Conservation (phyloP, 1,140 invertebrate genomes). For the Ganaspis sp. region DNA sequence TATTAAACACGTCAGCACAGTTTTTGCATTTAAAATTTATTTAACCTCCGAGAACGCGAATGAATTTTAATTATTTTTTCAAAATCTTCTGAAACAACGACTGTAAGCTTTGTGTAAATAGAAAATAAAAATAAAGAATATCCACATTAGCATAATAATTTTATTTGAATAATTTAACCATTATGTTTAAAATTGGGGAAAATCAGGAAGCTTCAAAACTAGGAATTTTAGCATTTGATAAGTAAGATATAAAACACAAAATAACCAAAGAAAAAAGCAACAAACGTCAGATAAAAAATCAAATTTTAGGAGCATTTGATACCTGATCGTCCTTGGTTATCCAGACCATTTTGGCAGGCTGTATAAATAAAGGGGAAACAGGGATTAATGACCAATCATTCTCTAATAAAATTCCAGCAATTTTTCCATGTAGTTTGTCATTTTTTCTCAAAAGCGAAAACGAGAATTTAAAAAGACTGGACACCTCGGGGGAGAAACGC, state of each 20-base stretch:
- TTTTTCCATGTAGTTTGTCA: not conserved
- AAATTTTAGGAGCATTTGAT: conserved; percentile 50
- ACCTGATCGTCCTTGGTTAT: conserved; percentile 74
- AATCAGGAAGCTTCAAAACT: conserved; percentile 32
- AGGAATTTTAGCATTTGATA: not conserved
- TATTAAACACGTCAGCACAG: too few relatives aligned
- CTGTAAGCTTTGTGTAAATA: too few relatives aligned
- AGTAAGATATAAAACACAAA: conserved; percentile 42
- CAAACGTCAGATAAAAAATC: conserved; percentile 24
- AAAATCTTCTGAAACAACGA: too few relatives aligned
- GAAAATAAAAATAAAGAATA: too few relatives aligned
- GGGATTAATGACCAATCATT: conserved; percentile 63
- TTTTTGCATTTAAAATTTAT: too few relatives aligned
- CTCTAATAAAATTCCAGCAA: not conserved
- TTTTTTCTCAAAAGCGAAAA: not conserved
- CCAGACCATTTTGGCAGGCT: conserved; percentile 76
- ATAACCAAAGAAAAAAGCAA: conserved; percentile 27
- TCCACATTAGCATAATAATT: too few relatives aligned
- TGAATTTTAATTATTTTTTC: too few relatives aligned
- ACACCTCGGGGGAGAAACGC: not conserved
- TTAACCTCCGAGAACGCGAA: too few relatives aligned
- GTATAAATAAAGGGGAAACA: conserved; percentile 72
- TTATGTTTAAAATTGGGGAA: conserved; percentile 32
- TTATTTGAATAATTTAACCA: too few relatives aligned
- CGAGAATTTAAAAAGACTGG: not conserved